Percentiles rank a stretch among this genome's conserved stretches.
Evolutionary conservation across 2,888 invertebrate genomes (phyloP).

Genomic region (Oscheius sp.): DNA sequence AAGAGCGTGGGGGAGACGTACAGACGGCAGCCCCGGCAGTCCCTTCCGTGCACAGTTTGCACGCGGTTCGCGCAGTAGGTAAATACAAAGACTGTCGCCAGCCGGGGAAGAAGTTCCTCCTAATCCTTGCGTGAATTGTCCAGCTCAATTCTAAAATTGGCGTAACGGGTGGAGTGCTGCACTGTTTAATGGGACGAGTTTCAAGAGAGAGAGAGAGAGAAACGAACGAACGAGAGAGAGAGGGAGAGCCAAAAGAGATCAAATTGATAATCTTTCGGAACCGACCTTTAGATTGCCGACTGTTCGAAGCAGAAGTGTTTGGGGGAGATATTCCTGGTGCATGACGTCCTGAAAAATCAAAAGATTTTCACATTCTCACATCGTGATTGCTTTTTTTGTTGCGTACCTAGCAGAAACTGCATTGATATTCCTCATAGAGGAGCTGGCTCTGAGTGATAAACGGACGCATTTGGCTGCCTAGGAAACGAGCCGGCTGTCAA

Average conservation of each 20-base stretch:
- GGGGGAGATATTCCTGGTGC: conserved; percentile 20
- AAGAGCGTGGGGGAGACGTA: conserved; percentile 3
- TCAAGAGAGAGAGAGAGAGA: background rate
- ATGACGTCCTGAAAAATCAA: conserved; percentile 22
- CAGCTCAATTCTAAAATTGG: background rate
- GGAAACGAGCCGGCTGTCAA: conserved; percentile 21
- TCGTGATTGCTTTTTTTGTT: background rate
- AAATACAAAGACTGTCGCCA: conserved; percentile 21
- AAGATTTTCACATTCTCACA: background rate
- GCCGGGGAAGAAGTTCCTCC: background rate
- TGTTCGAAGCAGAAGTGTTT: conserved; percentile 14
- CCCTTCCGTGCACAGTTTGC: conserved; percentile 20
- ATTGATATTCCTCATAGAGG: background rate
- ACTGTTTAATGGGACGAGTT: conserved; percentile 24
- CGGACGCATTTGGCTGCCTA: conserved; percentile 26
- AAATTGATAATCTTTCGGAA: too few species aligned
- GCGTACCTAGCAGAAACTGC: background rate
- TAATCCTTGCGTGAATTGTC: conserved; percentile 7
- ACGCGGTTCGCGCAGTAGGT: conserved; percentile 28
- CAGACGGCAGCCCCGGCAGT: conserved; percentile 21
- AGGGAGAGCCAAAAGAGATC: too few species aligned
- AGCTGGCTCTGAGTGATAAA: conserved; percentile 20
- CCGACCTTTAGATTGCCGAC: conserved; percentile 25
- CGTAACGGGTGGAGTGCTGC: background rate
- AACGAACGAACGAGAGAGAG: too few species aligned